These are phyloP conservation scores for Spilarctia lutea DNA, from an alignment of 2,888 invertebrate species.

Conservation along the genomic window DNA sequence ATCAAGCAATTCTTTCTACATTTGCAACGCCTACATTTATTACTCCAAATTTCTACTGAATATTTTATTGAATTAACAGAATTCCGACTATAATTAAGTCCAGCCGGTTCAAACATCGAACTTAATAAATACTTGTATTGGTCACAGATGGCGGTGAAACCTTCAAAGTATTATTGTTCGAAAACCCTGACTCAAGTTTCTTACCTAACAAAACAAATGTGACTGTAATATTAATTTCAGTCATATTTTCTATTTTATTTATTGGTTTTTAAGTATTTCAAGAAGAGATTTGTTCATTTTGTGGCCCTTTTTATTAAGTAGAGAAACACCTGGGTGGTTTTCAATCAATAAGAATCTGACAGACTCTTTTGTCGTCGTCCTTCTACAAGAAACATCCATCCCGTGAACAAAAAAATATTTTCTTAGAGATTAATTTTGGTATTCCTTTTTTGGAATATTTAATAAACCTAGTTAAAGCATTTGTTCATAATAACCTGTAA, in stretches of 20 bases:
- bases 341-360: too few species aligned
- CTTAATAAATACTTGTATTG: constrained; percentile 43
- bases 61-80: constrained; percentile 15
- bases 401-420: too few species aligned
- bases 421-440: too few species aligned
- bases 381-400: too few species aligned
- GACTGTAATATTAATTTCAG: neutral
- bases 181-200: constrained; percentile 33
- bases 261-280: neutral
- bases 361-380: too few species aligned
- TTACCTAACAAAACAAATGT: constrained; percentile 38
- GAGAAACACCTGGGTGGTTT: too few species aligned
- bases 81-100: constrained; percentile 42
- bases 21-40: constrained; percentile 4
- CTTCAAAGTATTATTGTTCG: constrained; percentile 34
- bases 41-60: constrained; percentile 14
- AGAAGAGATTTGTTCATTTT: neutral
- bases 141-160: constrained; percentile 46
- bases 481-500: too few species aligned
- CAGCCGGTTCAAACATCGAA: constrained; percentile 23
- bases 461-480: too few species aligned
- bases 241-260: neutral
- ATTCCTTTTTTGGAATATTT: too few species aligned
- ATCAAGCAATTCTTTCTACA: neutral
- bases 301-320: too few species aligned